Evolutionary conservation across 2,797 vertebrate species (phyloP).

Genomic region (Denticeps clupeoides): DNA sequence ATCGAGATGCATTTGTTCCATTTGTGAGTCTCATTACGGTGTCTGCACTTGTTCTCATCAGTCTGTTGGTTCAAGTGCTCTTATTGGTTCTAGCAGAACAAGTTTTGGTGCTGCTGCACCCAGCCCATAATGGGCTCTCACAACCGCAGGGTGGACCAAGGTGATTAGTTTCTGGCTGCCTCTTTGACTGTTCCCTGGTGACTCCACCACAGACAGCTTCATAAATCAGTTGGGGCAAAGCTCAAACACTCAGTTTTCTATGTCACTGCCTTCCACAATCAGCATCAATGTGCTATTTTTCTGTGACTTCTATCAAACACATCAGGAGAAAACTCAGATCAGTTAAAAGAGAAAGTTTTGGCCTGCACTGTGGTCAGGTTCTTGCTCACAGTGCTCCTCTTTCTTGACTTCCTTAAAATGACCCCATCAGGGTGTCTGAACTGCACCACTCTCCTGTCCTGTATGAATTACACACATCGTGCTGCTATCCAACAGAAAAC

Average conservation of each 20-base stretch:
- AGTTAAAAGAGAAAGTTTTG: background rate
- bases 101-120: too few species aligned
- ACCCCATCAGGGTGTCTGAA: too few species aligned
- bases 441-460: too few species aligned
- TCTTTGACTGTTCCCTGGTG: constrained; percentile 6
- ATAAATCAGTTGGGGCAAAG: constrained; percentile 10
- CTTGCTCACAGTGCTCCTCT: too few species aligned
- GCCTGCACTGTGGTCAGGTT: too few species aligned
- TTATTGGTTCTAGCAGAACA: too few species aligned
- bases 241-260: background rate
- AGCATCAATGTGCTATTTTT: constrained; percentile 9
- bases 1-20: too few species aligned
- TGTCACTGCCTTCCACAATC: constrained; percentile 1
- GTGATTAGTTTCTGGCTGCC: constrained; percentile 9
- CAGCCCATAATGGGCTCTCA: too few species aligned
- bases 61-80: background rate
- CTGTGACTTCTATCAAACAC: constrained; percentile 3
- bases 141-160: too few species aligned
- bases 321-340: background rate
- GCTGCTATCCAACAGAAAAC: too few species aligned
- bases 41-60: background rate
- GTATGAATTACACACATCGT: too few species aligned
- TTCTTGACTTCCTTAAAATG: too few species aligned
- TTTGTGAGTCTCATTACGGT: background rate
- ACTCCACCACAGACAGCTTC: constrained; percentile 2